phyloP scores from a whole-genome alignment of 2,113 vertebrate genomes.

The Crocuta crocuta region DNA sequence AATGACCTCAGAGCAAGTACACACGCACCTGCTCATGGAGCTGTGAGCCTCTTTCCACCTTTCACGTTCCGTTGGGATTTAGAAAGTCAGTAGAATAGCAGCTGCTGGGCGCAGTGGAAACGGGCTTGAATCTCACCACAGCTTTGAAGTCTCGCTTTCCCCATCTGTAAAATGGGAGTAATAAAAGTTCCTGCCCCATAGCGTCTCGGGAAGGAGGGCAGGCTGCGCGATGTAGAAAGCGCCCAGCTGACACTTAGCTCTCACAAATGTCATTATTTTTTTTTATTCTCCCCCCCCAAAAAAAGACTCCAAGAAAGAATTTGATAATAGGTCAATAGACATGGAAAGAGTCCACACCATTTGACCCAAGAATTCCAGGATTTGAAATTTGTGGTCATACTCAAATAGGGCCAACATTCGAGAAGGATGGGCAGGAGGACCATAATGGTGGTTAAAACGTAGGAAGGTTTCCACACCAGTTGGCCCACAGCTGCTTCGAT shows the following conservation, averaged over 20 bases:
- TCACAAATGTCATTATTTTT: neutral
- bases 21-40: too few species aligned
- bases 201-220: accelerated
- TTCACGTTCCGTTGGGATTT: neutral
- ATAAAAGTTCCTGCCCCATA: accelerated
- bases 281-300: neutral
- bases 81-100: accelerated
- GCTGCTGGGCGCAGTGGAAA: neutral
- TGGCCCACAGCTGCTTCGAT: neutral
- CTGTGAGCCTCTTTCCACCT: neutral
- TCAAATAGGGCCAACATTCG: neutral
- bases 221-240: neutral
- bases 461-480: neutral
- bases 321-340: neutral
- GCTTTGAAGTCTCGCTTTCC: neutral
- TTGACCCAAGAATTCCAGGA: neutral
- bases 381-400: neutral
- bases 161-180: too few species aligned
- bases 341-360: neutral
- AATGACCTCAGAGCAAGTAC: too few species aligned
- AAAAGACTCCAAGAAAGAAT: neutral
- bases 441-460: neutral
- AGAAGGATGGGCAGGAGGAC: neutral
- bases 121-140: neutral
- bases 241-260: neutral